A percentile compares a stretch with the other conserved stretches of the same genome.
Conservation (phyloP, 2,113 vertebrate genomes). For the Nothocercus julius region DNA sequence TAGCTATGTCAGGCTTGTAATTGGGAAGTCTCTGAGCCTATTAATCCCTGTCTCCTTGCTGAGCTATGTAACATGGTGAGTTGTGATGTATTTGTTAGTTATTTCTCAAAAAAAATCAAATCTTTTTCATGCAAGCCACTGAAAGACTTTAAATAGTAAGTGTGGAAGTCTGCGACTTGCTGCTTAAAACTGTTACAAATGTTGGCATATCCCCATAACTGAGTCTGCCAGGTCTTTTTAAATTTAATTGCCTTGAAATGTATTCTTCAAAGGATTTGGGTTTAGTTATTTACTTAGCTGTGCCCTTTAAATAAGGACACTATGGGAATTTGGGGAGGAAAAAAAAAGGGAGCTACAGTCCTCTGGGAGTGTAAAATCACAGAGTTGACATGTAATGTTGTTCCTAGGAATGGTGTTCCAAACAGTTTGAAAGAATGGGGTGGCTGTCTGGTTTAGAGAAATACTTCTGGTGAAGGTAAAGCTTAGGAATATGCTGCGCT, state of each 20-base stretch:
- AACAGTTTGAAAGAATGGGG: background rate
- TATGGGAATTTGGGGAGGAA: no score
- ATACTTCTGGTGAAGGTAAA: background rate
- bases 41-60: background rate
- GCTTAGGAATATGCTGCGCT: conserved; percentile 9
- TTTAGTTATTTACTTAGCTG: background rate
- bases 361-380: background rate
- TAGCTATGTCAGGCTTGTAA: background rate
- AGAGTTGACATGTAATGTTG: background rate
- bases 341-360: no score
- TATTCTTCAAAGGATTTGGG: background rate
- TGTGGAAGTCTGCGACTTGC: background rate
- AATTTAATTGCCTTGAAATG: background rate
- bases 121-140: background rate
- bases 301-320: background rate
- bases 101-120: background rate
- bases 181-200: background rate
- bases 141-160: background rate
- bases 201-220: background rate
- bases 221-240: background rate
- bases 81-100: background rate
- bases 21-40: background rate
- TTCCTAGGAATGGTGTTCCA: background rate
- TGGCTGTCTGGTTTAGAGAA: background rate
- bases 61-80: rapidly evolving